These are phyloP conservation scores for Sphaeridia pumilis DNA, from an alignment of 2,888 invertebrate genomes.

Conservation along the genomic window DNA sequence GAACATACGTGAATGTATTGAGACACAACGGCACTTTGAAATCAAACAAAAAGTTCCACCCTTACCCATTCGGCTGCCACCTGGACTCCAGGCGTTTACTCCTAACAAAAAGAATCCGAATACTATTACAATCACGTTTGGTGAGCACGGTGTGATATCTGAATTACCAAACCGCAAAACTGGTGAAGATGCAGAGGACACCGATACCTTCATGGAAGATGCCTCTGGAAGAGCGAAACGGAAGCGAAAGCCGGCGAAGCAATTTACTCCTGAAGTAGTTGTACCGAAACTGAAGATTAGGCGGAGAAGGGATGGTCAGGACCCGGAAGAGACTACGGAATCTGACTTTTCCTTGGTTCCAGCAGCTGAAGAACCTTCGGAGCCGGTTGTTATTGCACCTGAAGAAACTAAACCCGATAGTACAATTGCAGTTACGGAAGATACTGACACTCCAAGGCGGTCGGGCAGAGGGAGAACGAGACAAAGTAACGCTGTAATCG, in stretches of 20 bases:
- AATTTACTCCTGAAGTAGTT: conserved; percentile 19
- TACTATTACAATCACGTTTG: conserved; percentile 12
- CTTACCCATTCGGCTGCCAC: neutral
- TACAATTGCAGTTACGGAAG: conserved; percentile 1
- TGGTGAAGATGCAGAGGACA: neutral
- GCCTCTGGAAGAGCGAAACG: conserved; percentile 14
- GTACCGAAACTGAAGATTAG: conserved; percentile 17
- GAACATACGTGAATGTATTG: neutral
- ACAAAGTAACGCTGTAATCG: conserved; percentile 8
- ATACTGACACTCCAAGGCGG: neutral
- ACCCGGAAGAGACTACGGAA: neutral
- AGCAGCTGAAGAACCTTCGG: neutral
- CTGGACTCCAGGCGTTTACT: too few relatives aligned
- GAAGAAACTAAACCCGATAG: conserved; percentile 5
- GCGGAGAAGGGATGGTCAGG: conserved; percentile 12
- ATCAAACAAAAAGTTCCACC: neutral
- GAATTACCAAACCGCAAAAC: too few relatives aligned
- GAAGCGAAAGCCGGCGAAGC: conserved; percentile 25
- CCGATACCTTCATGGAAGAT: neutral
- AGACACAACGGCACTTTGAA: too few relatives aligned
- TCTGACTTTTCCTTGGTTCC: conserved; percentile 16
- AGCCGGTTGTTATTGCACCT: neutral
- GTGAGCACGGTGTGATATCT: conserved; percentile 14
- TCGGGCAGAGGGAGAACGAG: conserved; percentile 12
- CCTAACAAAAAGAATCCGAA: neutral